phyloP scores from a whole-genome alignment of 2,888 invertebrate species.

The Drosophila mimetica region DNA sequence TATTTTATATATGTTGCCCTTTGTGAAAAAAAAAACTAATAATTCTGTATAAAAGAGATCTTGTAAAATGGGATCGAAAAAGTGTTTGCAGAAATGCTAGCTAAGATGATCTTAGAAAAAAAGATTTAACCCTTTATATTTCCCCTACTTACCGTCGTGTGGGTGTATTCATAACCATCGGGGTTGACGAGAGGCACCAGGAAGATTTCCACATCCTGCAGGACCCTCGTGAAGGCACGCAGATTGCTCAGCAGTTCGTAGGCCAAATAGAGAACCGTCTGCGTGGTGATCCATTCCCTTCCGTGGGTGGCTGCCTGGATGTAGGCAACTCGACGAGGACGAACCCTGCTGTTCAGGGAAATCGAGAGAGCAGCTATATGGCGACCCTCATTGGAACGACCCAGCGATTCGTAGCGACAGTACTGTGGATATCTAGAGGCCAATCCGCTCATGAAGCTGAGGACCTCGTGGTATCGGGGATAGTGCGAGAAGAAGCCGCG shows the following conservation, averaged over 20 bases:
- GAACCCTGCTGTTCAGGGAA: constrained; percentile 72
- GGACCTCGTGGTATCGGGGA: constrained; percentile 82
- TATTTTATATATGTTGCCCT: background rate
- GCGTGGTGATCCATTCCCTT: constrained; percentile 90
- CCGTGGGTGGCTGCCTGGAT: constrained; percentile 83
- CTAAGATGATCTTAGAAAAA: too few species aligned
- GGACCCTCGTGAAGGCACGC: constrained; percentile 76
- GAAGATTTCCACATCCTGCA: constrained; percentile 81
- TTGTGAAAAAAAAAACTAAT: too few species aligned
- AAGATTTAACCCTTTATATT: too few species aligned
- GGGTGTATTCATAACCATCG: constrained; percentile 84
- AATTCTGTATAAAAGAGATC: too few species aligned
- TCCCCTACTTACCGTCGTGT: constrained; percentile 71
- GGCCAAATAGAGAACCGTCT: constrained; percentile 88
- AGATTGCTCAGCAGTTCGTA: constrained; percentile 87
- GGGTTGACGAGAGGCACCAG: constrained; percentile 83
- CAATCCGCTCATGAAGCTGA: constrained; percentile 81
- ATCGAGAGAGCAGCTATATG: constrained; percentile 81
- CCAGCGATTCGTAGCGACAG: constrained; percentile 81
- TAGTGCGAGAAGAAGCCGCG: constrained; percentile 82
- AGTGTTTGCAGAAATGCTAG: too few species aligned
- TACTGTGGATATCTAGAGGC: constrained; percentile 80
- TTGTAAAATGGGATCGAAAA: too few species aligned
- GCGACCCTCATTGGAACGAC: constrained; percentile 82
- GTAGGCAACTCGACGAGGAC: constrained; percentile 81